phyloP scores from a whole-genome alignment of 92 coral and sea anemone genomes.

The Siderastrea siderea region DNA sequence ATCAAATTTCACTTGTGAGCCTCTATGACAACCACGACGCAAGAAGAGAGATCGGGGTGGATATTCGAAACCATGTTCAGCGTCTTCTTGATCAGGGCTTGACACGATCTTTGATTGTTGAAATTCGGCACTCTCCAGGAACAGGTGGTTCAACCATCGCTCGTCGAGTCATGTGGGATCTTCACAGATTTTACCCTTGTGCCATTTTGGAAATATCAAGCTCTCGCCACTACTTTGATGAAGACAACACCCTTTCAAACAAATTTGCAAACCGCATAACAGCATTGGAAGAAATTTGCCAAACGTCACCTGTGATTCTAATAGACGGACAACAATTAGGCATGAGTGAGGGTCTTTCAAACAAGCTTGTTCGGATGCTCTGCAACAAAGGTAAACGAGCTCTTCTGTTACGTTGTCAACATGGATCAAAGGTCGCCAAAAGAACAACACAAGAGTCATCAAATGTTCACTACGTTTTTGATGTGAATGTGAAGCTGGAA shows the following conservation, averaged over 20 bases:
- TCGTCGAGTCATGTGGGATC: constrained; percentile 87
- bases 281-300: constrained; percentile 74
- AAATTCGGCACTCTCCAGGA: constrained; percentile 84
- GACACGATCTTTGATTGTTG: constrained; percentile 75
- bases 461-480: constrained; percentile 56
- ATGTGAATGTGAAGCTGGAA: constrained; percentile 77
- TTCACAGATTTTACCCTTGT: constrained; percentile 82
- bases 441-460: constrained; percentile 25
- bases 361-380: constrained; percentile 70
- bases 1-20: constrained; percentile 77
- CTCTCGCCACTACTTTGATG: constrained; percentile 57
- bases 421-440: constrained; percentile 47
- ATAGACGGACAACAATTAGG: constrained; percentile 76
- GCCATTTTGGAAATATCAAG: constrained; percentile 71
- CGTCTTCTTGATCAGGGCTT: constrained; percentile 74
- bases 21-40: constrained; percentile 85
- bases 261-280: constrained; percentile 70
- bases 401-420: constrained; percentile 78
- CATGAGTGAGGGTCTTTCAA: constrained; percentile 68
- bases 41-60: constrained; percentile 65
- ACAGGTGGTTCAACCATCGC: constrained; percentile 90
- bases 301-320: constrained; percentile 69
- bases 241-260: constrained; percentile 60
- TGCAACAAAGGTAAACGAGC: constrained; percentile 77
- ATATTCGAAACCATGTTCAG: constrained; percentile 72